Evolutionary conservation across 2,888 invertebrate genomes (phyloP), one percentile per base, ranked within the genome.

Genomic region (Sepioteuthis lessoniana): DNA sequence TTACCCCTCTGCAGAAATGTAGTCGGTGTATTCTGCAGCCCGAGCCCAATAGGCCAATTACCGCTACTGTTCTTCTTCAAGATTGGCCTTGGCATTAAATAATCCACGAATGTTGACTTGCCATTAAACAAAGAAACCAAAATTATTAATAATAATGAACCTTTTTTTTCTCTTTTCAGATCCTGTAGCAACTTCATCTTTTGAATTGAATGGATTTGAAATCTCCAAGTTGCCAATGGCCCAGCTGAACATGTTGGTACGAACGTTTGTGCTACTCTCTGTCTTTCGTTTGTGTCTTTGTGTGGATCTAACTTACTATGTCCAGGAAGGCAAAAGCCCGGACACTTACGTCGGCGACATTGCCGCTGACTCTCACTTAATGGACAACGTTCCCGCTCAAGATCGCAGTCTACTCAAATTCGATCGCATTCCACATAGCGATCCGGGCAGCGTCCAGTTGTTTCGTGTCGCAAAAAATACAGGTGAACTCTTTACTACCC

Each of bases 211-310:
- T 76, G 76, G 76, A 76, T 76, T 76, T 76, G 76, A 19, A 35
- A n/a, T 35, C 16, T n/a, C 16, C 76, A n/a, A n/a, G 13, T 76
- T 76, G 76, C 76, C 76, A 76, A 76, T 76, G 76, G 76, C 76
- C 76, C 76, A 76, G 76, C 76, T 76, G n/a, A 76, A 76, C n/a
- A 76, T 76, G 76, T 76, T 76, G n/a, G 76, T 76, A 76, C n/a
- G n/a, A 76, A 76, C 76, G 76, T n/a, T 76, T 76, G 76, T 76
- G 76, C 76, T 76, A n/a, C n/a, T 76, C 8, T 76, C 10, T 13
- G n/a, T 35, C 13, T 76, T 76, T 35, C n/a, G n/a, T 16, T 2
- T 76, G n/a, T 76, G 76, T 76, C 76, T 76, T 76, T 76, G 76
- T 35, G 76, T n/a, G n/a, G 76, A 76, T 76, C 76, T 76, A 13